Percentiles rank a stretch among this genome's conserved stretches.
These are phyloP conservation scores for Halcyon leucocephala DNA, from an alignment of 2,797 vertebrate genomes.

Conservation along the genomic window DNA sequence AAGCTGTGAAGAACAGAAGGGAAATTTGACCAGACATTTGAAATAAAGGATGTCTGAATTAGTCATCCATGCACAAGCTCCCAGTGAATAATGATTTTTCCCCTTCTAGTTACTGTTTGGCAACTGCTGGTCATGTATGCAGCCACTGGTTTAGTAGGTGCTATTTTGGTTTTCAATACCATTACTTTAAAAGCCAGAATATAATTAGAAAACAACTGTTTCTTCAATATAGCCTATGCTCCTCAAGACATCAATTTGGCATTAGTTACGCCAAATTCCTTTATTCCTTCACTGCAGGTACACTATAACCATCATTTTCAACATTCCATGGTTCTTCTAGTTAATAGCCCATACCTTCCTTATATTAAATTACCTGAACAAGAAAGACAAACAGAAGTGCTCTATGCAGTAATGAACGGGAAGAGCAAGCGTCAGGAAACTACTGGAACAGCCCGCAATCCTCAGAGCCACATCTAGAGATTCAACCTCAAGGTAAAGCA, in stretches of 20 bases:
- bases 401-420: not conserved
- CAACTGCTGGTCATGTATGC: not conserved
- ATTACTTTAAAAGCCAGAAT: not conserved
- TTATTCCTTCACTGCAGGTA: not conserved
- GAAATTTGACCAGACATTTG: not conserved
- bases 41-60: not conserved
- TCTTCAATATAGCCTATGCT: not conserved
- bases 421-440: not conserved
- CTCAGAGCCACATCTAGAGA: not conserved
- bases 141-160: not conserved
- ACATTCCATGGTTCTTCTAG: not conserved
- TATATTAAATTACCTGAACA: not conserved
- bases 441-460: not conserved
- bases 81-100: not conserved
- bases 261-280: not conserved
- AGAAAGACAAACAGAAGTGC: not conserved
- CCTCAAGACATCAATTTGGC: not conserved
- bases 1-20: not conserved
- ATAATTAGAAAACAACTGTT: not conserved
- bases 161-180: not conserved
- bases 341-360: not conserved
- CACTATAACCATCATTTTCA: not conserved
- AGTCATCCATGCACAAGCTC: not conserved
- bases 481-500: not conserved
- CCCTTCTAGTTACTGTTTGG: not conserved